Evolutionary conservation across 2,888 invertebrate species (phyloP).

Genomic region (Vesta saturnalis): DNA sequence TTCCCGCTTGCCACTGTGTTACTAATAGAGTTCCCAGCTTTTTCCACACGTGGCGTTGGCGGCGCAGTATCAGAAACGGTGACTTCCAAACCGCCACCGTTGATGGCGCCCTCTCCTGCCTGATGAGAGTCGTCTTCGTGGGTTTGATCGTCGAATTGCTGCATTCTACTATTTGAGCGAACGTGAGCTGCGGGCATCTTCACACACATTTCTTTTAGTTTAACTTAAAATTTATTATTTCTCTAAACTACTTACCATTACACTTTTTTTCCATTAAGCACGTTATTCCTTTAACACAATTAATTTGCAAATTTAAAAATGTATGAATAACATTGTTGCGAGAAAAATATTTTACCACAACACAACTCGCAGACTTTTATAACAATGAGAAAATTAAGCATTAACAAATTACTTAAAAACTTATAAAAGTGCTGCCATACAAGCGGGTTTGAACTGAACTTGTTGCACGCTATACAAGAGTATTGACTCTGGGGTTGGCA

Average conservation of each 20-base stretch:
- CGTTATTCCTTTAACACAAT: neutral
- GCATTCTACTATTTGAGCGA: slow-evolving; percentile 58
- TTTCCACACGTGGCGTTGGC: slow-evolving; percentile 62
- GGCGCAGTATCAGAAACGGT: slow-evolving; percentile 62
- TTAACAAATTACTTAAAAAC: neutral
- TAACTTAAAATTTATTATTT: neutral
- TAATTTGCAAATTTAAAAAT: neutral
- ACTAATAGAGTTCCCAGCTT: slow-evolving; percentile 49
- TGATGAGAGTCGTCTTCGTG: slow-evolving; percentile 48
- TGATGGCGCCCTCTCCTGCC: slow-evolving; percentile 52
- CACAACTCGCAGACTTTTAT: neutral
- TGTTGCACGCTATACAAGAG: slow-evolving; percentile 52
- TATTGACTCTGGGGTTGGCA: slow-evolving; percentile 54
- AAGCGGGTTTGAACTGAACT: slow-evolving; percentile 48
- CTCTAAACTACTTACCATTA: slow-evolving; percentile 1
- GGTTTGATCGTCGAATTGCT: slow-evolving; percentile 64
- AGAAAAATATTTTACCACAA: neutral
- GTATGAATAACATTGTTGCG: neutral
- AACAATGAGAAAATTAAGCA: neutral
- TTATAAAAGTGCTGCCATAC: slow-evolving; percentile 40
- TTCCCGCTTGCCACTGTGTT: slow-evolving; percentile 46
- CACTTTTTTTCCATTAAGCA: neutral
- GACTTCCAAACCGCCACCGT: slow-evolving; percentile 58
- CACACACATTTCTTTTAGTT: slow-evolving; percentile 16
- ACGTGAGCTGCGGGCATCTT: slow-evolving; percentile 60